phyloP scores from a whole-genome alignment of 1,140 invertebrate species.

The Calosoma granatense region DNA sequence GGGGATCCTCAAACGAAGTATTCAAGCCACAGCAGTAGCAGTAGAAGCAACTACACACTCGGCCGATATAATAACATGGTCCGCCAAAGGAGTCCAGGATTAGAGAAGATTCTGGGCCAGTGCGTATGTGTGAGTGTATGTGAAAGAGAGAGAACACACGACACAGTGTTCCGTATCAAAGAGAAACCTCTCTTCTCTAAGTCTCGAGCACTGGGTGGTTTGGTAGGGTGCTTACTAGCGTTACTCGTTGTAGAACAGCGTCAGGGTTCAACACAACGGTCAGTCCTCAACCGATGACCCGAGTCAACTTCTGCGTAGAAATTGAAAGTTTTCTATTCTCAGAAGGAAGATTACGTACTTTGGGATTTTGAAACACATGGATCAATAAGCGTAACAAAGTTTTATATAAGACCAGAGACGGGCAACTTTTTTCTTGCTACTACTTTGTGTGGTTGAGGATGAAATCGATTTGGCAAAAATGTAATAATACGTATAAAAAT shows the following conservation, averaged over 20 bases:
- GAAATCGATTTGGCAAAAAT: not conserved
- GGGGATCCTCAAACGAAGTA: conserved; percentile 3
- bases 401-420: not conserved
- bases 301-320: not conserved
- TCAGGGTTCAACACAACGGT: not conserved
- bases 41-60: not conserved
- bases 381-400: not conserved
- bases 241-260: no score
- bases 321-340: not conserved
- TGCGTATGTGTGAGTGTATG: not conserved
- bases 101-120: no score
- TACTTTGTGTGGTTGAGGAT: not conserved
- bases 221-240: no score
- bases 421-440: not conserved
- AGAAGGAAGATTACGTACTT: not conserved
- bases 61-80: not conserved
- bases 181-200: not conserved
- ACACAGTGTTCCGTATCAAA: not conserved
- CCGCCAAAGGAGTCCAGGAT: not conserved
- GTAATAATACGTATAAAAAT: not conserved
- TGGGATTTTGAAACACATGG: not conserved
- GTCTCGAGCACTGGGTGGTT: no score
- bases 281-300: not conserved
- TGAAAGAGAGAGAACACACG: no score
- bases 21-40: not conserved